These are phyloP conservation scores for Gymnarchus niloticus DNA, from an alignment of 2,113 vertebrate genomes.

Conservation along the genomic window DNA sequence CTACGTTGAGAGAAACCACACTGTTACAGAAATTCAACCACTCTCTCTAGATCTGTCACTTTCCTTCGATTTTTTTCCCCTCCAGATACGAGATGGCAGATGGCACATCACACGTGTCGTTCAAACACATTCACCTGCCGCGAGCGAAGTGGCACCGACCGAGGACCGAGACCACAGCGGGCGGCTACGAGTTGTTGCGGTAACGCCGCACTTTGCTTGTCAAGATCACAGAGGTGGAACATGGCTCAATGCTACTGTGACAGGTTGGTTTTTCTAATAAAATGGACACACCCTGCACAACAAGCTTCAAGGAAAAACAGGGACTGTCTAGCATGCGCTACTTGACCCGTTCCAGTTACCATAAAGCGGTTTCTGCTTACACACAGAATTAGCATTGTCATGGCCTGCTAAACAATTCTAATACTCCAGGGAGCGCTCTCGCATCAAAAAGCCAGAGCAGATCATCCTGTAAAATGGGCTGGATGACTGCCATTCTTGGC, in stretches of 20 bases:
- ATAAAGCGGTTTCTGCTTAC: not conserved
- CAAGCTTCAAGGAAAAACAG: not conserved
- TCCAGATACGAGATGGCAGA: conserved; percentile 15
- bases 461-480: not conserved
- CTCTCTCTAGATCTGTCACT: not conserved
- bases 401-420: not conserved
- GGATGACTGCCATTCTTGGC: no score
- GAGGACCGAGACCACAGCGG: not conserved
- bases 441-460: not conserved
- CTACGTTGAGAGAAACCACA: conserved; percentile 55
- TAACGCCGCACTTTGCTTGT: not conserved
- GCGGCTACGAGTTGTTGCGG: not conserved
- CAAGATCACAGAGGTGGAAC: not conserved
- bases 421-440: not conserved
- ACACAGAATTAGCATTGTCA: not conserved
- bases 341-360: not conserved
- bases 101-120: not conserved
- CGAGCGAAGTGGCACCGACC: not conserved
- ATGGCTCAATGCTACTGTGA: not conserved
- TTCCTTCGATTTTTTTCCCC: not conserved
- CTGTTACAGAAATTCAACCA: not conserved
- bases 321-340: no score
- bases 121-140: not conserved
- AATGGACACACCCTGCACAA: not conserved
- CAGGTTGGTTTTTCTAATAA: not conserved